A percentile compares a stretch with the other conserved stretches of the same genome.
Conservation (phyloP, 92 coral and sea anemone genomes). For the Micromussa lordhowensis region DNA sequence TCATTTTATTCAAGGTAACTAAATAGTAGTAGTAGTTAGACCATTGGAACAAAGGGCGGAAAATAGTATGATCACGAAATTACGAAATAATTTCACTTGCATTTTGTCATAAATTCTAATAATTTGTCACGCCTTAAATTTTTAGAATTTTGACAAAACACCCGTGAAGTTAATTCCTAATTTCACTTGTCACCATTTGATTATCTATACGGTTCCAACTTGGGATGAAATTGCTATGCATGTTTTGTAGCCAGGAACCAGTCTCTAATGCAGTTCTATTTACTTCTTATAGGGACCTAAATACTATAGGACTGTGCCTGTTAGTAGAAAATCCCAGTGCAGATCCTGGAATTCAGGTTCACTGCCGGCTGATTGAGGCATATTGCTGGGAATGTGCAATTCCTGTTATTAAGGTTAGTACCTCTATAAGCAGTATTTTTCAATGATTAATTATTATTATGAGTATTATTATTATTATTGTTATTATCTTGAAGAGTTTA, state of each 20-base stretch:
- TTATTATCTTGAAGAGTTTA: not conserved
- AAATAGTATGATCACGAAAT: no score
- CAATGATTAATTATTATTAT: not conserved
- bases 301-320: constrained; percentile 67
- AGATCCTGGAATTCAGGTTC: constrained; percentile 87
- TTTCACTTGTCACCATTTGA: no score
- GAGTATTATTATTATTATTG: not conserved
- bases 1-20: no score
- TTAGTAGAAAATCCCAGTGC: constrained; percentile 76
- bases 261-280: not conserved
- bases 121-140: no score
- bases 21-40: no score
- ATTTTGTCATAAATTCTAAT: no score
- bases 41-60: no score
- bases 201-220: no score
- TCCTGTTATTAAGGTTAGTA: constrained; percentile 78
- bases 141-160: no score
- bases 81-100: no score
- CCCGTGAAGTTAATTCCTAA: no score
- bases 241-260: not conserved
- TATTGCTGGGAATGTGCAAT: constrained; percentile 91
- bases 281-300: constrained; percentile 49
- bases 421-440: not conserved
- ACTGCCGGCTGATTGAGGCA: constrained; percentile 85
- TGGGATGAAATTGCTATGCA: not conserved